A percentile compares a stretch with the other conserved stretches of the same genome.
Evolutionary conservation across 2,888 invertebrate species (phyloP).

Genomic region (Drosophila incognita): DNA sequence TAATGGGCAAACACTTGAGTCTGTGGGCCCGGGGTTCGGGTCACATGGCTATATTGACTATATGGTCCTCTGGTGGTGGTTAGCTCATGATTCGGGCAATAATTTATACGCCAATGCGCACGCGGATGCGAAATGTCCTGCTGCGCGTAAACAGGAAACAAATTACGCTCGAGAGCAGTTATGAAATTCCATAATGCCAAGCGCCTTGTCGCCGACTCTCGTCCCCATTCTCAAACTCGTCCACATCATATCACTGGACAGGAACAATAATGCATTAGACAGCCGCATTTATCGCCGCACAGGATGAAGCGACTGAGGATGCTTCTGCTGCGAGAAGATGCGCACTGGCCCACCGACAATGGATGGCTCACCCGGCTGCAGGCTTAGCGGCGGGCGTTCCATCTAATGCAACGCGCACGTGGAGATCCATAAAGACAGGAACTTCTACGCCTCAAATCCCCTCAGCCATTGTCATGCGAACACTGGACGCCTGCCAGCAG

Average conservation of each 20-base stretch:
- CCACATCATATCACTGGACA: conserved; percentile 66
- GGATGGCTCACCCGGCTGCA: conserved; percentile 34
- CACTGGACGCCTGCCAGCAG: conserved; percentile 65
- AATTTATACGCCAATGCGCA: conserved; percentile 80
- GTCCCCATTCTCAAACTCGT: conserved; percentile 1
- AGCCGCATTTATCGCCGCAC: conserved; percentile 57
- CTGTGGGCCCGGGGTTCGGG: conserved; percentile 30
- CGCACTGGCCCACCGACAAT: conserved; percentile 51
- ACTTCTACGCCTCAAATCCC: conserved; percentile 57
- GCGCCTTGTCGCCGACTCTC: conserved; percentile 26
- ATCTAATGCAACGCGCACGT: conserved; percentile 55
- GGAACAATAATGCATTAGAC: conserved; percentile 75
- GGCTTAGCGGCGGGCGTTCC: conserved; percentile 60
- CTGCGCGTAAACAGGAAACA: conserved; percentile 83
- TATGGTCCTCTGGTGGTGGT: conserved; percentile 44
- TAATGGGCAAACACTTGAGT: conserved; percentile 78
- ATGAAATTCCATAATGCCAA: conserved; percentile 75
- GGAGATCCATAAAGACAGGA: conserved; percentile 41
- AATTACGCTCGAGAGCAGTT: conserved; percentile 81
- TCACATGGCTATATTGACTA: conserved; percentile 46
- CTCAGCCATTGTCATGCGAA: conserved; percentile 65
- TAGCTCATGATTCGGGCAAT: conserved; percentile 69
- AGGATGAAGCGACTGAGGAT: conserved; percentile 48
- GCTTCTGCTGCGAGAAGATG: conserved; percentile 26
- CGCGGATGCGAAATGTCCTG: conserved; percentile 74